Evolutionary conservation across 2,888 invertebrate species (phyloP).

Genomic region (Globia sparganii): DNA sequence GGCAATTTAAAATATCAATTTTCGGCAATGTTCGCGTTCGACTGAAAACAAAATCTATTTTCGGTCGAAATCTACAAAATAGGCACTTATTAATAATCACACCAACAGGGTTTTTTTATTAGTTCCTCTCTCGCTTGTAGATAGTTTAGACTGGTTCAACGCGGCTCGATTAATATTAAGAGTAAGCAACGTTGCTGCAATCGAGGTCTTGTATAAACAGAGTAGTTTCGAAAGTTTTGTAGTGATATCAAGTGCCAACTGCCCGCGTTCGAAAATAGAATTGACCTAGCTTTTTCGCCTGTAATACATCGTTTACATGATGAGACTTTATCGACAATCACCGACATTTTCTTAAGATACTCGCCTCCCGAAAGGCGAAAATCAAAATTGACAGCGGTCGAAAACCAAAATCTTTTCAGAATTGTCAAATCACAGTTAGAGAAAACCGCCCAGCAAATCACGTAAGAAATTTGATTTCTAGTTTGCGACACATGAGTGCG

Average conservation of each 20-base stretch:
- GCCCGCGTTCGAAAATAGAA: slow-evolving; percentile 28
- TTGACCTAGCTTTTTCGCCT: slow-evolving; percentile 43
- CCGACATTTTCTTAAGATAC: not conserved
- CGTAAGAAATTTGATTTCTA: not conserved
- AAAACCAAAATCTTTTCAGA: not conserved
- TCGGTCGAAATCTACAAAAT: not conserved
- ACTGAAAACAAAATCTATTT: not conserved
- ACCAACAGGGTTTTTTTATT: not conserved
- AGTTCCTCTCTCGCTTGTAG: not conserved
- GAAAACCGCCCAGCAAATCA: not conserved
- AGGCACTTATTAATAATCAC: not conserved
- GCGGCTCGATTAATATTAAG: not conserved
- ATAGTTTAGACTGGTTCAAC: not conserved
- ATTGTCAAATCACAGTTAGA: not conserved
- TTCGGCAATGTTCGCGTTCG: not conserved
- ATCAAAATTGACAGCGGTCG: not conserved
- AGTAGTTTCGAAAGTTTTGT: slow-evolving; percentile 34
- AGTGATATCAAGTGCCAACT: slow-evolving; percentile 34
- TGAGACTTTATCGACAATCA: not conserved
- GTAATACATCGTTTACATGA: slow-evolving; percentile 6
- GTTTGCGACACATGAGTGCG: not conserved
- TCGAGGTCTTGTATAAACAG: slow-evolving; percentile 26
- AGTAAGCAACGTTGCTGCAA: slow-evolving; percentile 3
- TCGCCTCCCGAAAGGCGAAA: not conserved
- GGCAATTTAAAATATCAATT: not conserved